Evolutionary conservation across 2,797 vertebrate species (phyloP).

Genomic region (Garrulus glandarius): DNA sequence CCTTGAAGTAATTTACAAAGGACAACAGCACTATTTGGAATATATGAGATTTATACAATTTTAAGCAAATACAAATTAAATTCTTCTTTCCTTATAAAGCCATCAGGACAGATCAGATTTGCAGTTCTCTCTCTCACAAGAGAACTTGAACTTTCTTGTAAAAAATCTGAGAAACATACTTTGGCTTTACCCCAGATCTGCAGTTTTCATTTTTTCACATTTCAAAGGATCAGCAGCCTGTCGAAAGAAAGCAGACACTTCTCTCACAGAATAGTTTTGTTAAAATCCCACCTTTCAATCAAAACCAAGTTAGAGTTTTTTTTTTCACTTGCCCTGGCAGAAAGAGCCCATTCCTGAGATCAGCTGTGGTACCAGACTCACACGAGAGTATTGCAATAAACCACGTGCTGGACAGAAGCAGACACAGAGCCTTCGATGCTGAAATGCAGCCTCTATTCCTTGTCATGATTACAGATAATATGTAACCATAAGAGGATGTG

Average conservation of each 20-base stretch:
- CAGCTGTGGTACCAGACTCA: neutral
- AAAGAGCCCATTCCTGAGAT: neutral
- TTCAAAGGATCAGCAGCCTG: neutral
- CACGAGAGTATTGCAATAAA: neutral
- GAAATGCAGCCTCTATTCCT: neutral
- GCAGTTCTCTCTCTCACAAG: neutral
- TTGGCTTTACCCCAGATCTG: neutral
- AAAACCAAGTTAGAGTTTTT: neutral
- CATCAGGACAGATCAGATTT: neutral
- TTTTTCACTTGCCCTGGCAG: neutral
- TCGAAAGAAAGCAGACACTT: neutral
- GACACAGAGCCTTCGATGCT: neutral
- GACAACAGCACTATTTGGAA: neutral
- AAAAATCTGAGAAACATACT: neutral
- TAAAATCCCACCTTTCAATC: neutral
- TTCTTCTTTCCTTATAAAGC: neutral
- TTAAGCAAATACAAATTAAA: neutral
- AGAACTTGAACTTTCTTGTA: neutral
- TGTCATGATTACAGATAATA: neutral
- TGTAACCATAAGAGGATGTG: neutral
- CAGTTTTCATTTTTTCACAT: neutral
- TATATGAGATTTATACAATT: neutral
- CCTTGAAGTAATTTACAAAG: neutral
- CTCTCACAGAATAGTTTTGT: neutral
- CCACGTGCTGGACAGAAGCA: neutral